These are phyloP conservation scores for Geopemphigus sp. DNA, from an alignment of 1,140 invertebrate genomes.

Conservation along the genomic window DNA sequence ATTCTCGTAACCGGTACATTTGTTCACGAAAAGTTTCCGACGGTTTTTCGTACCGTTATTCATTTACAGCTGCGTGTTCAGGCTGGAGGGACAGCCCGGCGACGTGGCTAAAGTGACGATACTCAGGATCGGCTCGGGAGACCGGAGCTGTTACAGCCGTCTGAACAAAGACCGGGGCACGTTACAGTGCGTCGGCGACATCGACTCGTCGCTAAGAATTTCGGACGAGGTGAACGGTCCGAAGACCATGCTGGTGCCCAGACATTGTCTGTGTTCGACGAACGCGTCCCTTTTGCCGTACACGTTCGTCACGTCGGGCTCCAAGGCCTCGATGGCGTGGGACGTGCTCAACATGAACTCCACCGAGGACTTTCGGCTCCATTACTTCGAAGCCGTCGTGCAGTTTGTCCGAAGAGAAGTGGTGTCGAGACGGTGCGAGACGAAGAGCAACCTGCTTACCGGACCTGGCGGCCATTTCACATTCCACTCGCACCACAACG, in stretches of 20 bases:
- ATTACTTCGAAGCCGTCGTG: constrained; percentile 79
- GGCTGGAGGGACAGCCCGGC: constrained; percentile 76
- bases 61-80: constrained; percentile 73
- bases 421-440: constrained; percentile 60
- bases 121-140: constrained; percentile 64
- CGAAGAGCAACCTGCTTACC: constrained; percentile 61
- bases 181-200: constrained; percentile 67
- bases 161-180: constrained; percentile 66
- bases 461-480: constrained; percentile 76
- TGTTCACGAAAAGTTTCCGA: too few relatives aligned
- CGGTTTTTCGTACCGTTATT: constrained; percentile 9
- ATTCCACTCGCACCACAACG: constrained; percentile 61
- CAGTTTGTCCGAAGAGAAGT: constrained; percentile 72
- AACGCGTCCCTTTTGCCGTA: constrained; percentile 62
- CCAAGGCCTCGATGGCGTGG: constrained; percentile 77
- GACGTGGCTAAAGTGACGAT: constrained; percentile 72
- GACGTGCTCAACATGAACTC: constrained; percentile 77
- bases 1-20: too few relatives aligned
- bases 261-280: constrained; percentile 72
- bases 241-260: constrained; percentile 64
- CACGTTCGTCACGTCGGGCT: constrained; percentile 72
- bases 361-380: constrained; percentile 76
- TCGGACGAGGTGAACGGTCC: constrained; percentile 70
- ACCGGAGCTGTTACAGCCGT: constrained; percentile 61
- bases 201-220: constrained; percentile 59